These are phyloP conservation scores for Dasyprocta punctata DNA, from an alignment of 2,113 vertebrate species.

Conservation along the genomic window DNA sequence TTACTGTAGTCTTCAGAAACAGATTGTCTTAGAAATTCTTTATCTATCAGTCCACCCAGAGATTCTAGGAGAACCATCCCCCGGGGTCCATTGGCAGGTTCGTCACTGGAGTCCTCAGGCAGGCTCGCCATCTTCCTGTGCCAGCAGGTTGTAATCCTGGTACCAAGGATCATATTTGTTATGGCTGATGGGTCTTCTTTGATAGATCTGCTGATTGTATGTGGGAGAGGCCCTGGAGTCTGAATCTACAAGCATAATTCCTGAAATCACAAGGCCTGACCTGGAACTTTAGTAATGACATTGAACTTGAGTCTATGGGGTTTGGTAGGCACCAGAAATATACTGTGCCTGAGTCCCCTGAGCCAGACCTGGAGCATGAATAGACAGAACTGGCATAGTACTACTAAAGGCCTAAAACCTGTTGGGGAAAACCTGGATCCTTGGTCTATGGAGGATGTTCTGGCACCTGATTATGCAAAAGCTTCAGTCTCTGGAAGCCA, in stretches of 20 bases:
- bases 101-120: background rate
- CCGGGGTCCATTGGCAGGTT: too few relatives aligned
- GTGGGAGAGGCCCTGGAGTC: background rate
- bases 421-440: background rate
- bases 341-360: background rate
- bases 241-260: background rate
- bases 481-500: background rate
- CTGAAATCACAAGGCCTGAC: background rate
- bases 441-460: background rate
- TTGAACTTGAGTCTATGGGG: background rate
- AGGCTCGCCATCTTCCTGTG: background rate
- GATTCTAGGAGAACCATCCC: background rate
- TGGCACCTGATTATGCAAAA: background rate
- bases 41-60: background rate
- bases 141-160: background rate
- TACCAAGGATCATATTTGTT: background rate
- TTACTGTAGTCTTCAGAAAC: background rate
- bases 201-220: background rate
- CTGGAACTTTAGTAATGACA: background rate
- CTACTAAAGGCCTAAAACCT: background rate
- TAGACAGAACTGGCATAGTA: background rate
- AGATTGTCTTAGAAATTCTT: background rate
- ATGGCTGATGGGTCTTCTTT: background rate
- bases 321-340: background rate
- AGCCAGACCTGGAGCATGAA: background rate